These are phyloP conservation scores for Polydrusus tereticollis DNA, from an alignment of 2,888 invertebrate species.

Conservation along the genomic window DNA sequence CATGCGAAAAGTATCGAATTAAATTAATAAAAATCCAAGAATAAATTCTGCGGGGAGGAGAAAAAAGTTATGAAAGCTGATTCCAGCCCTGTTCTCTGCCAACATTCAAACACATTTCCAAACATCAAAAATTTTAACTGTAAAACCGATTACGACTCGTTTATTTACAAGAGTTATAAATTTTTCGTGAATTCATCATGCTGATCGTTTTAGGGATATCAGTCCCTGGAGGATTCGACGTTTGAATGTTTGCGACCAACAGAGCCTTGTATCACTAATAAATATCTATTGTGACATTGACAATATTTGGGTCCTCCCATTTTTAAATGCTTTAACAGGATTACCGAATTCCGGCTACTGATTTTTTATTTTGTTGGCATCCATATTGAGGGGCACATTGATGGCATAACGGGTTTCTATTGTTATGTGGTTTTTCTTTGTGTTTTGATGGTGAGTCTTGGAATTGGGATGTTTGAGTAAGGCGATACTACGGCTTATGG, in stretches of 20 bases:
- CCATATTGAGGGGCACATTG: no score
- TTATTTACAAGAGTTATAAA: constrained; percentile 42
- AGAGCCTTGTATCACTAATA: constrained; percentile 42
- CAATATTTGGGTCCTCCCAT: constrained; percentile 21
- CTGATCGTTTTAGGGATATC: constrained; percentile 33
- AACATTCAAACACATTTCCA: constrained; percentile 6
- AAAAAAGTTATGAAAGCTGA: not conserved
- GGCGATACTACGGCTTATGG: no score
- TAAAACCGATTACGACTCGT: constrained; percentile 31
- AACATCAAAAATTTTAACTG: constrained; percentile 24
- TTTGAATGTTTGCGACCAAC: constrained; percentile 40
- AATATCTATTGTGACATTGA: constrained; percentile 35
- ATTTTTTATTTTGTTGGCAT: constrained; percentile 9
- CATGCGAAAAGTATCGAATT: no score
- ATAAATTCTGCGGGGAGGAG: no score
- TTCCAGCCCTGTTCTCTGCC: not conserved
- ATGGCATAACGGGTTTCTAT: not conserved
- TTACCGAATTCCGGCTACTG: constrained; percentile 28
- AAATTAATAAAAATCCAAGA: no score
- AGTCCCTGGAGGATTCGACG: constrained; percentile 32
- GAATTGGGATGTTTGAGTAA: not conserved
- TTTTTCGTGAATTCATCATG: constrained; percentile 39
- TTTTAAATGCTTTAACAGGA: constrained; percentile 28
- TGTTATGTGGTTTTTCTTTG: constrained; percentile 5
- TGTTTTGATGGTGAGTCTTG: not conserved